phyloP scores from a whole-genome alignment of 2,797 vertebrate genomes.

The Ispidina lecontei region DNA sequence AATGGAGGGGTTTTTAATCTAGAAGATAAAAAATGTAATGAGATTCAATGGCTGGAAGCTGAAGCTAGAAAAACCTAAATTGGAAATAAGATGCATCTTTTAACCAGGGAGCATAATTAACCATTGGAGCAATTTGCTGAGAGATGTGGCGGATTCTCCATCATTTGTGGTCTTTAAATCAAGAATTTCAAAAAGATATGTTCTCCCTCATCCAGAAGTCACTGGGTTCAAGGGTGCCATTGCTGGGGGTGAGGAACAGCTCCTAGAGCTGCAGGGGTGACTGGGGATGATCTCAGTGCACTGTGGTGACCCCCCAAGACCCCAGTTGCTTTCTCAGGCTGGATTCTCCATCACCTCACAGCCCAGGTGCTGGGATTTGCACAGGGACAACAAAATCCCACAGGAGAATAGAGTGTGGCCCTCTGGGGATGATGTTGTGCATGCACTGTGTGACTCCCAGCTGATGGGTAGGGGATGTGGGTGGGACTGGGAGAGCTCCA shows the following conservation, averaged over 20 bases:
- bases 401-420: rapidly evolving
- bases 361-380: background rate
- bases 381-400: background rate
- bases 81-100: slow-evolving; percentile 70
- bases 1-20: slow-evolving; percentile 68
- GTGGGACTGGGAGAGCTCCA: rapidly evolving
- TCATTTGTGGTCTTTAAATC: slow-evolving; percentile 49
- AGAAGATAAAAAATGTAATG: slow-evolving; percentile 66
- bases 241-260: background rate
- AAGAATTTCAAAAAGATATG: background rate
- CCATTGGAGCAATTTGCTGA: slow-evolving; percentile 59
- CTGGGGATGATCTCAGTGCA: background rate
- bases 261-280: background rate
- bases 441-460: background rate
- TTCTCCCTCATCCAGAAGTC: background rate
- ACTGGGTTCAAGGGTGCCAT: background rate
- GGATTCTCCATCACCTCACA: background rate
- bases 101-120: slow-evolving; percentile 66
- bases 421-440: background rate
- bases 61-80: slow-evolving; percentile 63
- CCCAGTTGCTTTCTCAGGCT: background rate
- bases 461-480: rapidly evolving
- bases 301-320: background rate
- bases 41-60: slow-evolving; percentile 66
- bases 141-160: slow-evolving; percentile 51